These are phyloP conservation scores for Hippocampus mohnikei DNA, from an alignment of 2,113 vertebrate species.

Conservation along the genomic window DNA sequence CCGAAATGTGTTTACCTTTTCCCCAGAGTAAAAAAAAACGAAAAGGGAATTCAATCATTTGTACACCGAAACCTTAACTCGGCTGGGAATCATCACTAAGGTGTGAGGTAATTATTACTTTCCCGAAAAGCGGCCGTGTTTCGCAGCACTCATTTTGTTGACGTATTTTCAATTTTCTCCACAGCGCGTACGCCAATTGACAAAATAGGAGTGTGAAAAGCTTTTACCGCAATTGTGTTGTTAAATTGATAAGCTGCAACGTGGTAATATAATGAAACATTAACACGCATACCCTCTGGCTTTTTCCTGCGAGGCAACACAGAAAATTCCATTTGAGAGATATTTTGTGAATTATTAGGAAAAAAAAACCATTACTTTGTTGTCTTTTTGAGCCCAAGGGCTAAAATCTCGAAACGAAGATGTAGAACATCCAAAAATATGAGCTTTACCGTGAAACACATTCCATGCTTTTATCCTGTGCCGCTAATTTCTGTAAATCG, in stretches of 20 bases:
- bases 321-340: neutral
- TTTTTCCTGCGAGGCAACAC: neutral
- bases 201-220: neutral
- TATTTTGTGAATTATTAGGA: neutral
- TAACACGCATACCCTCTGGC: neutral
- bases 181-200: neutral
- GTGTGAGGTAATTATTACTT: conserved; percentile 6
- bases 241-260: conserved; percentile 9
- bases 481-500: neutral
- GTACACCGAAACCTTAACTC: neutral
- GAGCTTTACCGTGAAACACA: neutral
- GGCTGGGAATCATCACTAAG: no score
- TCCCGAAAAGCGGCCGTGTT: neutral
- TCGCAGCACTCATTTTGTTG: conserved; percentile 10
- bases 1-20: conserved; percentile 36
- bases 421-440: neutral
- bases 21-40: neutral
- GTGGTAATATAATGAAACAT: neutral
- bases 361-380: neutral
- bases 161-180: conserved; percentile 9
- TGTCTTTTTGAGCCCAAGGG: neutral
- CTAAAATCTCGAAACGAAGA: neutral
- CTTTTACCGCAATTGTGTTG: neutral
- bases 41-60: neutral
- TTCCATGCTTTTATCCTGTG: neutral